phyloP scores from a whole-genome alignment of 2,797 vertebrate species.

The Coranthus polyacanthus region DNA sequence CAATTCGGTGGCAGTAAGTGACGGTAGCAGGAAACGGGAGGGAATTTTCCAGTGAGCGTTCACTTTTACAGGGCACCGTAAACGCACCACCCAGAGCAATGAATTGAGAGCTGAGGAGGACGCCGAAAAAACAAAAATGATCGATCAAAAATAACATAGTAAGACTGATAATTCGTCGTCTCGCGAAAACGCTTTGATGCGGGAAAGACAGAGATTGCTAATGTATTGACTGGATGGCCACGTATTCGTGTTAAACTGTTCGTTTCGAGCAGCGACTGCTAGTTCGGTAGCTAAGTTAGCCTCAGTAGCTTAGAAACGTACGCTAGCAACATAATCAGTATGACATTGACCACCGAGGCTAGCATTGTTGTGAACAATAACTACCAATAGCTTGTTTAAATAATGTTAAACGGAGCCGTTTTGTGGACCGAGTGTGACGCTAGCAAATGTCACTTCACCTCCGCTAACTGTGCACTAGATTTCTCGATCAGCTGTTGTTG shows the following conservation, averaged over 20 bases:
- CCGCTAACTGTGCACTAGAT: background rate
- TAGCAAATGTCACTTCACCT: background rate
- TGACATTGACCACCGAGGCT: background rate
- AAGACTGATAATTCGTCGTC: constrained; percentile 11
- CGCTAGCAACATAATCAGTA: constrained; percentile 23
- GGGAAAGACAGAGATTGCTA: fast-evolving
- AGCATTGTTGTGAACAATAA: background rate
- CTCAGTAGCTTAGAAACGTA: constrained; percentile 51
- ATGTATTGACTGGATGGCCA: fast-evolving
- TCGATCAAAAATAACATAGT: constrained; percentile 44
- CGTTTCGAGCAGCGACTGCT: constrained; percentile 34
- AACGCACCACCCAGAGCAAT: constrained; percentile 61
- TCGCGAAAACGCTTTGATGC: fast-evolving
- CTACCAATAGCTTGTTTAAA: background rate
- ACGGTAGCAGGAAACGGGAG: no score
- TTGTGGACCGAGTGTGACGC: background rate
- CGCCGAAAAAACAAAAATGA: constrained; percentile 64
- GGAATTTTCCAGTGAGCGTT: constrained; percentile 3
- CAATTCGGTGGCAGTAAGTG: background rate
- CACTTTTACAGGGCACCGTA: constrained; percentile 41
- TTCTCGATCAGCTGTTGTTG: constrained; percentile 59
- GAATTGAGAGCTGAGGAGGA: constrained; percentile 62
- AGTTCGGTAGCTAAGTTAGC: constrained; percentile 61
- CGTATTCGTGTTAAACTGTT: background rate
- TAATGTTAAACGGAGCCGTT: background rate